Conservation (phyloP, 35 echinoderm and acorn worm species). For the Hemicentrotus pulcherrimus region DNA sequence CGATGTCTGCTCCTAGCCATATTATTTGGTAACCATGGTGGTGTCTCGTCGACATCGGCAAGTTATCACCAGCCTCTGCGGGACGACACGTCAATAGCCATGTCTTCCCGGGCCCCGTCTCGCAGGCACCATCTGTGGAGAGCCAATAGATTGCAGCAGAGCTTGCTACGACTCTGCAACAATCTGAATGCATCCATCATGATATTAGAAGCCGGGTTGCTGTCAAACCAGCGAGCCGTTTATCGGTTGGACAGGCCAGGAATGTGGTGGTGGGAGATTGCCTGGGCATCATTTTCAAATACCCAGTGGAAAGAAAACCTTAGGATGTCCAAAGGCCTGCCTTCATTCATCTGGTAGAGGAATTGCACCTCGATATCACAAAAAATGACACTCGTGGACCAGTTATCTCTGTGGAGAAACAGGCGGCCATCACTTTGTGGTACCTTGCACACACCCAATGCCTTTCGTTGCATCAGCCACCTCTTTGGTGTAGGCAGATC, state of each 20-base stretch:
- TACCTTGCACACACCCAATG: slow-evolving; percentile 52
- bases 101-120: background rate
- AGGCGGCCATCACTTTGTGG: slow-evolving; percentile 65
- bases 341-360: slow-evolving; percentile 30
- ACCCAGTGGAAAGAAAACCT: too few species aligned
- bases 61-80: too few species aligned
- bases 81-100: background rate
- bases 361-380: background rate
- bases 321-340: slow-evolving; percentile 45
- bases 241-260: background rate
- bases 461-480: slow-evolving; percentile 37
- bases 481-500: slow-evolving; percentile 62
- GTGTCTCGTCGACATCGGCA: too few species aligned
- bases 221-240: background rate
- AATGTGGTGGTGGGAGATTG: too few species aligned
- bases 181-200: background rate
- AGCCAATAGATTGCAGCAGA: background rate
- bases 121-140: background rate
- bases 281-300: too few species aligned
- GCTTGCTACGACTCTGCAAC: background rate
- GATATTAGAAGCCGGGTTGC: background rate
- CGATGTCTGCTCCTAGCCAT: too few species aligned
- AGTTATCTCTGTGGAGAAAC: slow-evolving; percentile 44
- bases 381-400: slow-evolving; percentile 42
- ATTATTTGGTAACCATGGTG: too few species aligned